A percentile compares a stretch with the other conserved stretches of the same genome.
phyloP scores from a whole-genome alignment of 2,888 invertebrate genomes.

The Apodemia mormo region DNA sequence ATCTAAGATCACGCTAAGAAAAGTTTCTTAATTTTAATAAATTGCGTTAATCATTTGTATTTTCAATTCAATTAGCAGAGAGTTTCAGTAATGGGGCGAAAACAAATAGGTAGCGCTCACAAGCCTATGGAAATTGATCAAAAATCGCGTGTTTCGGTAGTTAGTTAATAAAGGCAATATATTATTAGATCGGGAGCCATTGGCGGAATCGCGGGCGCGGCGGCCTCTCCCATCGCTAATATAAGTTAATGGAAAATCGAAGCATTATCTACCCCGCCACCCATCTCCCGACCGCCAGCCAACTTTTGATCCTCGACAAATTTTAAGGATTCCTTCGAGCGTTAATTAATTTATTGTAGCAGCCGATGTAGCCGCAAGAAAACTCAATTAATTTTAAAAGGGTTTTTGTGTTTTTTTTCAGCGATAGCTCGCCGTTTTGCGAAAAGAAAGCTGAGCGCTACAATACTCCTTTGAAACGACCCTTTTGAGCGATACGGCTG shows the following conservation, averaged over 20 bases:
- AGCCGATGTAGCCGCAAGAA: constrained; percentile 78
- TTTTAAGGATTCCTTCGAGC: constrained; percentile 79
- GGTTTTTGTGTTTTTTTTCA: constrained; percentile 76
- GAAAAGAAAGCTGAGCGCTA: constrained; percentile 51
- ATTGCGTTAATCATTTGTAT: not conserved
- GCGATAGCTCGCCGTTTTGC: constrained; percentile 58
- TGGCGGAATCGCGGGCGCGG: constrained; percentile 61
- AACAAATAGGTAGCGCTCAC: constrained; percentile 63
- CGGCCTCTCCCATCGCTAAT: constrained; percentile 73
- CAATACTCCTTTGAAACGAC: constrained; percentile 67
- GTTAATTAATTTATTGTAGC: constrained; percentile 81
- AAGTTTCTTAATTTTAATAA: not conserved
- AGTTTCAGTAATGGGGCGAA: constrained; percentile 66
- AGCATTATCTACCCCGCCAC: constrained; percentile 68
- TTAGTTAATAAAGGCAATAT: constrained; percentile 75
- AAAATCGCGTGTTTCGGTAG: constrained; percentile 76
- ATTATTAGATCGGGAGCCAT: constrained; percentile 68
- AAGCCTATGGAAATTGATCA: constrained; percentile 74
- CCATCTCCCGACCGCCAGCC: constrained; percentile 48
- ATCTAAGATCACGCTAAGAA: not conserved
- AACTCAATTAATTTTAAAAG: constrained; percentile 82
- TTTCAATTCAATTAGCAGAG: constrained; percentile 71
- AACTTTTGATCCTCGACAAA: constrained; percentile 79
- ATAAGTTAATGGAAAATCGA: constrained; percentile 80
- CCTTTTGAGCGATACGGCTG: constrained; percentile 61